Conservation (phyloP, 92 coral and sea anemone species). For the Porites evermanni region DNA sequence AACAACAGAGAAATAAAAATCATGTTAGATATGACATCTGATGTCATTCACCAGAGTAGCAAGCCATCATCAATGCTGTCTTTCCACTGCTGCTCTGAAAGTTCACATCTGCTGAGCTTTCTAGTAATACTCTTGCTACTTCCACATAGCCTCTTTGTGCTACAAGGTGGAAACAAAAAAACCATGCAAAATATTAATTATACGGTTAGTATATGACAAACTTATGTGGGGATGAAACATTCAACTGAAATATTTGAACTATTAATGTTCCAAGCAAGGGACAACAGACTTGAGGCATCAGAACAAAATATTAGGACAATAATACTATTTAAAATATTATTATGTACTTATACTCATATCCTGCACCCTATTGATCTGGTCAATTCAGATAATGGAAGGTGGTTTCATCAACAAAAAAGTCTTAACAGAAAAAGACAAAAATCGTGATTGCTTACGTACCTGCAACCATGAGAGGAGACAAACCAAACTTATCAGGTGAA, state of each 20-base stretch:
- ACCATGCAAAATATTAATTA: not conserved
- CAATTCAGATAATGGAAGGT: too few species aligned
- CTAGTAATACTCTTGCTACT: slow-evolving; percentile 73
- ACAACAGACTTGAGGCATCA: too few species aligned
- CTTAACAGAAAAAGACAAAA: not conserved
- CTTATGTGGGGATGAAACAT: too few species aligned
- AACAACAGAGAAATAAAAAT: too few species aligned
- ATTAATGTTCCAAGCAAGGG: too few species aligned
- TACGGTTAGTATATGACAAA: too few species aligned
- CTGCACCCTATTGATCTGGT: too few species aligned
- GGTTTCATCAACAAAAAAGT: too few species aligned
- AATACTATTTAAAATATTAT: too few species aligned
- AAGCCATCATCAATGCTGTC: slow-evolving; percentile 96
- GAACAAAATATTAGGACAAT: too few species aligned
- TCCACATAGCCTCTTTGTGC: slow-evolving; percentile 93
- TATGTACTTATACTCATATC: too few species aligned
- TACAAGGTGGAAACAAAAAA: slow-evolving; percentile 13
- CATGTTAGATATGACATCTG: not conserved
- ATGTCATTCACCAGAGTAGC: slow-evolving; percentile 79
- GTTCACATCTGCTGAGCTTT: slow-evolving; percentile 85
- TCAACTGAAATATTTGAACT: too few species aligned
- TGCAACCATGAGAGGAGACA: slow-evolving; percentile 98
- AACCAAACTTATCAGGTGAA: slow-evolving; percentile 97
- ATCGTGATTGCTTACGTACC: slow-evolving; percentile 46
- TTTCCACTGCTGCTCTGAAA: slow-evolving; percentile 97